Percentiles rank a stretch among this genome's conserved stretches.
These are phyloP conservation scores for human (Homo sapiens) DNA, from an alignment of 2,113 vertebrate genomes.

Conservation along the genomic window DNA sequence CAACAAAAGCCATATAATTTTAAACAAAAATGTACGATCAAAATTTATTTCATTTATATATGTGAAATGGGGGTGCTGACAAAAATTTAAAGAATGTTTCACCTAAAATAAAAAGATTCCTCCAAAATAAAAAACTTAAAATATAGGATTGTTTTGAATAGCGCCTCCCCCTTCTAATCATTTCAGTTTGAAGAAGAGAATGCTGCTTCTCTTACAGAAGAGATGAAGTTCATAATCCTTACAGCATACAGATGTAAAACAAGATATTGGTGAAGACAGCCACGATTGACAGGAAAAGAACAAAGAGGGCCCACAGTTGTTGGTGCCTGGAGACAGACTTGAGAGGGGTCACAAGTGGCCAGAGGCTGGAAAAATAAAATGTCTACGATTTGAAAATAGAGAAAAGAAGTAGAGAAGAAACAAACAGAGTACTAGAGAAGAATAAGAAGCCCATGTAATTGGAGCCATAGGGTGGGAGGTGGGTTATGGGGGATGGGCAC, in stretches of 20 bases:
- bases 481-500: background rate
- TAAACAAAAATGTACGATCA: constrained; percentile 40
- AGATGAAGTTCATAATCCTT: background rate
- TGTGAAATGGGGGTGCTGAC: background rate
- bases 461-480: background rate
- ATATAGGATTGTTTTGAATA: background rate
- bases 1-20: background rate
- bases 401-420: background rate
- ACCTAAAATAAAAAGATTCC: background rate
- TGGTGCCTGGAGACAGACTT: background rate
- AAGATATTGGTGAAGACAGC: background rate
- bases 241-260: background rate
- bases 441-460: background rate
- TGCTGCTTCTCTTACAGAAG: background rate
- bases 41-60: constrained; percentile 15
- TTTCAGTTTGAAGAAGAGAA: background rate
- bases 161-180: background rate
- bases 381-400: background rate
- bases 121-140: constrained; percentile 25
- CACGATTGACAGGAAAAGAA: background rate
- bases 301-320: background rate
- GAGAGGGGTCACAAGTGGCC: background rate
- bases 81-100: constrained; percentile 14
- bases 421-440: background rate
- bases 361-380: constrained; percentile 15